Percentiles rank a stretch among this genome's conserved stretches.
Conservation (phyloP, 2,113 vertebrate genomes). For the Xyrauchen texanus region DNA sequence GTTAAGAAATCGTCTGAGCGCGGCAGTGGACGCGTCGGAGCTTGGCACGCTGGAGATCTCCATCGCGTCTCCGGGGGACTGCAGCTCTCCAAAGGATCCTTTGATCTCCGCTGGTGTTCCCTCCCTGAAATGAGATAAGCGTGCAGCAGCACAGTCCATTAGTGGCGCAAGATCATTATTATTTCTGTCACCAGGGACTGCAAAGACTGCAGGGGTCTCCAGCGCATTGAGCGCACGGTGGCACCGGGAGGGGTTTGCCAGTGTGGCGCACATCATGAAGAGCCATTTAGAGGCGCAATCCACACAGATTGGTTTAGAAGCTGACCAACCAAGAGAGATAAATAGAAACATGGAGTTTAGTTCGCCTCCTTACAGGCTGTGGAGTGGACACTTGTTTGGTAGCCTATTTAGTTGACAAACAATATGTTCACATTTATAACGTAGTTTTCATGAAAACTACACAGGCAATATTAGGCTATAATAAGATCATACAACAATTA, state of each 20-base stretch:
- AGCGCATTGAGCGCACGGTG: slow-evolving; percentile 40
- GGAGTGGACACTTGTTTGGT: too few species aligned
- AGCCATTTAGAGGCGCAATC: too few species aligned
- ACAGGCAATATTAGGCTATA: too few species aligned
- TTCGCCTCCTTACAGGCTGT: too few species aligned
- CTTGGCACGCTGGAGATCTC: slow-evolving; percentile 58
- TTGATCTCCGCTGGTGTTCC: slow-evolving; percentile 14
- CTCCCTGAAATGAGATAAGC: slow-evolving; percentile 32
- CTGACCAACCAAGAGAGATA: too few species aligned
- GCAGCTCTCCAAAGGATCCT: slow-evolving; percentile 25
- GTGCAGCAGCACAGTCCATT: slow-evolving; percentile 58
- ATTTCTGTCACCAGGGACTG: slow-evolving; percentile 49
- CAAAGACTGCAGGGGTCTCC: slow-evolving; percentile 29
- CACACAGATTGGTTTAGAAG: too few species aligned
- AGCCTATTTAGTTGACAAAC: too few species aligned
- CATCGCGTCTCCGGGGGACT: slow-evolving; percentile 65
- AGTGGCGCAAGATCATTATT: slow-evolving; percentile 38
- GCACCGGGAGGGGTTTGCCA: slow-evolving; percentile 43
- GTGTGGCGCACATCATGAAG: not conserved
- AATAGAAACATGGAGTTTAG: too few species aligned
- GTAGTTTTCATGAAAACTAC: too few species aligned
- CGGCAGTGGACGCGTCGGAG: not conserved
- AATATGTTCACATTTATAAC: too few species aligned
- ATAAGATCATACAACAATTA: too few species aligned
- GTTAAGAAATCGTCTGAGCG: slow-evolving; percentile 23